Evolutionary conservation across 2,797 vertebrate species (phyloP).

Genomic region (Synaphobranchus kaupii): DNA sequence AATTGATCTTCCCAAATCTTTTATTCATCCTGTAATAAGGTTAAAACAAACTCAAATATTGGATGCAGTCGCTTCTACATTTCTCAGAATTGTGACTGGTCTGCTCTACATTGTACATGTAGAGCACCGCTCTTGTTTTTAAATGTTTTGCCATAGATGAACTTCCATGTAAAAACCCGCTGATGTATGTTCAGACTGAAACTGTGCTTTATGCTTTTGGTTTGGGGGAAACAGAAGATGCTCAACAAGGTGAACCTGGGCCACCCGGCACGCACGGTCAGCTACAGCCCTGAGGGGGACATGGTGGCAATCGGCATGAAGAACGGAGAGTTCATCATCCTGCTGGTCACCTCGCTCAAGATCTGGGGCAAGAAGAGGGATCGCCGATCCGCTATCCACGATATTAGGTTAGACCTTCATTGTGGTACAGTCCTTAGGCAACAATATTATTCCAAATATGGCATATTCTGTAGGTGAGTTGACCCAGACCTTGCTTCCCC

Average conservation of each 20-base stretch:
- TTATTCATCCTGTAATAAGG: not conserved
- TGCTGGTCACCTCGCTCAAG: conserved; percentile 92
- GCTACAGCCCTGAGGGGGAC: conserved; percentile 93
- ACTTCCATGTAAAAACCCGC: not conserved
- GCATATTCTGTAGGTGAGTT: not conserved
- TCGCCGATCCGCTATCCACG: conserved; percentile 88
- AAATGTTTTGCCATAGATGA: not conserved
- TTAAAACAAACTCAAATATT: not conserved
- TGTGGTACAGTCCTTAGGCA: not conserved
- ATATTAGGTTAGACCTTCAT: conserved; percentile 82
- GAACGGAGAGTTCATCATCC: conserved; percentile 96
- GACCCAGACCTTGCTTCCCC: not conserved
- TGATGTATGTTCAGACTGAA: not conserved
- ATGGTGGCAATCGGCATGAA: conserved; percentile 99
- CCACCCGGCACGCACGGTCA: conserved; percentile 87
- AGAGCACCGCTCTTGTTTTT: not conserved
- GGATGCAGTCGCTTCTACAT: not conserved
- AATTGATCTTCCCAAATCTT: not conserved
- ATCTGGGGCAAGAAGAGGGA: conserved; percentile 98
- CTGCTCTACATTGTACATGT: not conserved
- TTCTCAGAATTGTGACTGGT: not conserved
- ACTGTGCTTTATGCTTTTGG: not conserved
- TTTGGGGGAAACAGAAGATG: conserved; percentile 84
- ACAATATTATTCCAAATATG: not conserved
- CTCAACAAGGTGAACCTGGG: conserved; percentile 94